phyloP scores from a whole-genome alignment of 2,797 vertebrate species.

The Rhinoraja longicauda region DNA sequence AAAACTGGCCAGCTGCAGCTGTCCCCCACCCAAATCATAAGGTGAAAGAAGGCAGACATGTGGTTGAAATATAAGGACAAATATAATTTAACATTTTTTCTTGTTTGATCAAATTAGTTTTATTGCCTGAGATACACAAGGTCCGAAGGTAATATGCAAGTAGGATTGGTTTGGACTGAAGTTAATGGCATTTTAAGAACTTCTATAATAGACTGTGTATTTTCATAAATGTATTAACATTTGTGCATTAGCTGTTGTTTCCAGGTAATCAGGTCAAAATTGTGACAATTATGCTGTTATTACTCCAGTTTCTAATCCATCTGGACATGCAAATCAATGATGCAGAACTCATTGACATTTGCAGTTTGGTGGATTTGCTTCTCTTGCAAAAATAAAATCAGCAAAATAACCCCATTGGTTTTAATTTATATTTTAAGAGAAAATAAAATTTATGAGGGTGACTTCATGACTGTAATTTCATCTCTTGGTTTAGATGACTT shows the following conservation, averaged over 20 bases:
- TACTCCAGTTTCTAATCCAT: neutral
- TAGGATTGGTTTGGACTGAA: neutral
- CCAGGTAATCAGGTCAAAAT: neutral
- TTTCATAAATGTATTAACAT: neutral
- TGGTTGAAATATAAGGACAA: neutral
- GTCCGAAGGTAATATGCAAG: neutral
- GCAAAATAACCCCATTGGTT: neutral
- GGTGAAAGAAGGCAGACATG: neutral
- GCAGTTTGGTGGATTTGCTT: neutral
- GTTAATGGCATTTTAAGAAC: neutral
- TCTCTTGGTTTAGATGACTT: slow-evolving; percentile 6
- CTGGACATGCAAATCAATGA: neutral
- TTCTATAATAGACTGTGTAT: neutral
- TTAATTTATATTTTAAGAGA: slow-evolving; percentile 3
- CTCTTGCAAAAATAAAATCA: neutral
- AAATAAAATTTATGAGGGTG: neutral
- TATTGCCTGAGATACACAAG: neutral
- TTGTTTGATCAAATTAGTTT: neutral
- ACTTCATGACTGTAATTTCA: slow-evolving; percentile 38
- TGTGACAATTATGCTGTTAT: neutral
- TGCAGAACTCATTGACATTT: neutral
- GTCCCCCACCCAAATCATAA: neutral
- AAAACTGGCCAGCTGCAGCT: neutral
- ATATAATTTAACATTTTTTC: neutral
- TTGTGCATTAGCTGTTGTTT: neutral